Percentiles rank a stretch among this genome's conserved stretches.
Conservation (phyloP, 1,140 invertebrate species). For the Episyrphus balteatus region DNA sequence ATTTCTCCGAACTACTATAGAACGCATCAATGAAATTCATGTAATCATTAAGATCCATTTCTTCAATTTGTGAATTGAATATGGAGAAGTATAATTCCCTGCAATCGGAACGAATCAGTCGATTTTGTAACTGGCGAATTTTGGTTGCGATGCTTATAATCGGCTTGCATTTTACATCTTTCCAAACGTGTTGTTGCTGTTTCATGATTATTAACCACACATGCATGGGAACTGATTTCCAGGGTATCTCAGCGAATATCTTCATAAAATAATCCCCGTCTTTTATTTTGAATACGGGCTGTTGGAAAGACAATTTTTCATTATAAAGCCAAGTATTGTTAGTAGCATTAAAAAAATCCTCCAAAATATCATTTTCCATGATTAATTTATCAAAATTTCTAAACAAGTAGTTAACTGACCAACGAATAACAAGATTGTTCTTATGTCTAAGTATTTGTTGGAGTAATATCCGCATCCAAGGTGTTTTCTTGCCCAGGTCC, state of each 20-base stretch:
- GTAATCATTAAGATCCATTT: slow-evolving; percentile 16
- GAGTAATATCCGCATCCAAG: slow-evolving; percentile 38
- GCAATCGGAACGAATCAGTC: slow-evolving; percentile 6
- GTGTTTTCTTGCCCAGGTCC: neutral
- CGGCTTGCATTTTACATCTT: slow-evolving; percentile 1
- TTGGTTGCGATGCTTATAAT: slow-evolving; percentile 14
- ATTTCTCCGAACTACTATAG: slow-evolving; percentile 15
- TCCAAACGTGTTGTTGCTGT: slow-evolving; percentile 2
- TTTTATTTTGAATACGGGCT: slow-evolving; percentile 1
- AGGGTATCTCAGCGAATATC: slow-evolving; percentile 12
- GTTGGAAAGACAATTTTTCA: slow-evolving; percentile 11
- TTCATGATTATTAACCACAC: slow-evolving; percentile 14
- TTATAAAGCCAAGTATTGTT: slow-evolving; percentile 26
- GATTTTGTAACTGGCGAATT: slow-evolving; percentile 18
- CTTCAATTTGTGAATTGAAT: slow-evolving; percentile 6
- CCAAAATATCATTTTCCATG: slow-evolving; percentile 6
- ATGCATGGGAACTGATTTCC: slow-evolving; percentile 22
- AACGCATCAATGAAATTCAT: slow-evolving; percentile 19
- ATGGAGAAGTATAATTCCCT: slow-evolving; percentile 5
- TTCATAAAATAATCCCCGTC: slow-evolving; percentile 8
- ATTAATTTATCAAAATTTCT: slow-evolving; percentile 7
- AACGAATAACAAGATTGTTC: slow-evolving; percentile 38
- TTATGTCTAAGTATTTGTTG: slow-evolving; percentile 37
- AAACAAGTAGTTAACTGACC: slow-evolving; percentile 29
- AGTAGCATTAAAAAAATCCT: slow-evolving; percentile 16